Conservation (phyloP, 2,113 vertebrate genomes). For the Epinephelus fuscoguttatus region DNA sequence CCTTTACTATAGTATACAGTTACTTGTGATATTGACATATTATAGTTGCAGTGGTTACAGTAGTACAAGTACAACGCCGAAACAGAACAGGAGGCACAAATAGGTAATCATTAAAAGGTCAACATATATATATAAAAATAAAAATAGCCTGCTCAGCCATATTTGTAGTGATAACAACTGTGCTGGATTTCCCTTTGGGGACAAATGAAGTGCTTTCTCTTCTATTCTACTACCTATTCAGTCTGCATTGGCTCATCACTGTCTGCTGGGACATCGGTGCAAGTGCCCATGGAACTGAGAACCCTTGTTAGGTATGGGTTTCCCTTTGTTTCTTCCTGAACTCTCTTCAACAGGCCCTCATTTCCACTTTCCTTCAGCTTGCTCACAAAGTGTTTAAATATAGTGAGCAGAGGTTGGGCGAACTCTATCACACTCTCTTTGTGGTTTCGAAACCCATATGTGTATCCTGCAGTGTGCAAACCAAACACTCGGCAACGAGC, state of each 20-base stretch:
- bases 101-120: too few relatives aligned
- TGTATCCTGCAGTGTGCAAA: slow-evolving; percentile 50
- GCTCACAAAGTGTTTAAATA: slow-evolving; percentile 23
- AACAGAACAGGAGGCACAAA: too few relatives aligned
- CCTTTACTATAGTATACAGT: too few relatives aligned
- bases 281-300: background rate
- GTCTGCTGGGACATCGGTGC: background rate
- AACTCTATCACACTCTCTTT: slow-evolving; percentile 1
- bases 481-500: background rate
- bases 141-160: too few relatives aligned
- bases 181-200: too few relatives aligned
- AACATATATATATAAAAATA: too few relatives aligned
- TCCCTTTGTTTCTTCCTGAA: background rate
- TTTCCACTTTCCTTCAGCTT: background rate
- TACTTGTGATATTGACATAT: too few relatives aligned
- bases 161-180: too few relatives aligned
- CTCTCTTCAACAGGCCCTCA: background rate
- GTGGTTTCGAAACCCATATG: accelerated
- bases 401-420: background rate
- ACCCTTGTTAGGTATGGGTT: background rate
- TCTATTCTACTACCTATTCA: too few relatives aligned
- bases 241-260: background rate
- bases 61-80: too few relatives aligned
- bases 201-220: too few relatives aligned
- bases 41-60: too few relatives aligned